A percentile compares a stretch with the other conserved stretches of the same genome.
These are phyloP conservation scores for Anguilla rostrata DNA, from an alignment of 2,113 vertebrate species.

Conservation along the genomic window DNA sequence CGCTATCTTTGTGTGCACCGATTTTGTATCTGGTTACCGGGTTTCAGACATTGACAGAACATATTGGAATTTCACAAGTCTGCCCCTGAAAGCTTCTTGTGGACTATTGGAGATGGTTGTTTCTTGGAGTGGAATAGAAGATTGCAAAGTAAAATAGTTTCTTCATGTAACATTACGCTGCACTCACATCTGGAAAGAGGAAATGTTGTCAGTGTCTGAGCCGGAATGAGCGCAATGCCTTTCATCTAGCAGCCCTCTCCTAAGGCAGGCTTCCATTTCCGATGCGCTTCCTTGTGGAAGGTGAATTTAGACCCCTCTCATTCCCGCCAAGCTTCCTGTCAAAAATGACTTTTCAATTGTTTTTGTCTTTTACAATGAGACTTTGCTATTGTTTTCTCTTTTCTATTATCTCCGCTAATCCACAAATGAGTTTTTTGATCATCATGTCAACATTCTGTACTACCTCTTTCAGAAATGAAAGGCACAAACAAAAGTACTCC, in stretches of 20 bases:
- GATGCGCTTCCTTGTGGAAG: background rate
- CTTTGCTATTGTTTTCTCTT: background rate
- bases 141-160: background rate
- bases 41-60: background rate
- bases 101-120: background rate
- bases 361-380: background rate
- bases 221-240: background rate
- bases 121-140: background rate
- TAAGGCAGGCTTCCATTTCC: background rate
- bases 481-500: background rate
- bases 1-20: background rate
- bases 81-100: background rate
- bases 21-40: background rate
- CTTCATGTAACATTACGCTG: background rate
- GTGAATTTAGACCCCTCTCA: background rate
- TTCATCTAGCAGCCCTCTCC: background rate
- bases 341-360: background rate
- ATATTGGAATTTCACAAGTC: background rate
- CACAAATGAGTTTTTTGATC: background rate
- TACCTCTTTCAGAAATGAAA: background rate
- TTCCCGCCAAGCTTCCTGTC: background rate
- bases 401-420: background rate
- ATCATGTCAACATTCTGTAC: background rate
- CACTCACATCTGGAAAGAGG: background rate
- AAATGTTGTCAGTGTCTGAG: background rate